A percentile compares a stretch with the other conserved stretches of the same genome.
phyloP scores from a whole-genome alignment of 2,888 invertebrate genomes.

The Plebejus argus region DNA sequence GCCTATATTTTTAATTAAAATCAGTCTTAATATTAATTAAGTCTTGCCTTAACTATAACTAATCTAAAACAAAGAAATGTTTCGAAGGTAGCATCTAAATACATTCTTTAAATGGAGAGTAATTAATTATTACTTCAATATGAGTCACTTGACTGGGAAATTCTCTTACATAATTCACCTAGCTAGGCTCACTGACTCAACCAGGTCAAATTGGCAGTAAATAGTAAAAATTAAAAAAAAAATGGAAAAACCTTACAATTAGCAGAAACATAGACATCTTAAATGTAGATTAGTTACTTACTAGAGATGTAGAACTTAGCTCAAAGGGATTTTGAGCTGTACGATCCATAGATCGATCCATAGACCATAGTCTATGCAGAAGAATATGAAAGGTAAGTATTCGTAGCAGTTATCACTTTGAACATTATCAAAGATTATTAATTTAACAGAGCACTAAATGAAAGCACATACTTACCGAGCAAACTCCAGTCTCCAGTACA shows the following conservation, averaged over 20 bases:
- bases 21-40: too few species aligned
- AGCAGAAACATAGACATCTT: neutral
- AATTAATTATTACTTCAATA: neutral
- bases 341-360: too few species aligned
- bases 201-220: neutral
- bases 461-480: neutral
- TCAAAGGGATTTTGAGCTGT: neutral
- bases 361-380: too few species aligned
- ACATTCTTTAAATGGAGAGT: too few species aligned
- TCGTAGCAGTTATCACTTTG: too few species aligned
- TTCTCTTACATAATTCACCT: neutral
- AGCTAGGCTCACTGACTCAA: neutral
- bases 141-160: conserved; percentile 3
- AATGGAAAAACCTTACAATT: neutral
- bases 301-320: too few species aligned
- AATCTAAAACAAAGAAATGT: too few species aligned
- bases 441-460: too few species aligned
- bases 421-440: too few species aligned
- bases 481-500: neutral
- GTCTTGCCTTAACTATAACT: too few species aligned
- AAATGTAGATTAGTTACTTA: neutral
- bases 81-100: too few species aligned
- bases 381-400: neutral
- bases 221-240: neutral
- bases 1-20: too few species aligned